Evolutionary conservation across 2,113 vertebrate species (phyloP), one percentile per base, ranked within the genome.

Genomic region (Theristicus caerulescens): DNA sequence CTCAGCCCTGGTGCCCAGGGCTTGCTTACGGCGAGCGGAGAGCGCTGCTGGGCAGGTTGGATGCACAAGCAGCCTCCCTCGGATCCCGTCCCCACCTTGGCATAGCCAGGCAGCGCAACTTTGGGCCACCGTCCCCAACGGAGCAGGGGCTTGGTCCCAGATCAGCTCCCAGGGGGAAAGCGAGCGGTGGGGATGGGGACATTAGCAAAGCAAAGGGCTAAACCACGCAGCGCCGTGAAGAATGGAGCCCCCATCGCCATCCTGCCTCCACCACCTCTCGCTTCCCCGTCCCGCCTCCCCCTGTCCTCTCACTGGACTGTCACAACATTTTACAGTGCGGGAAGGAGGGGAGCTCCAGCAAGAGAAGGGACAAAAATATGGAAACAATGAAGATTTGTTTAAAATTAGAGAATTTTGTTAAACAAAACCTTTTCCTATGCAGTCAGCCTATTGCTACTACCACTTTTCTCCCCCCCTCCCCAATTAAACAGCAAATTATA

Each of bases 401-500:
- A 3, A 94, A 88, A 91, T 71, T 34, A 90, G 78, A 76, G 15
- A 71, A 90, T 92, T 96, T 88, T 59, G n/a, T 91, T 85, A 84
- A 96, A 86, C 34, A 96, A 82, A 94, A 52, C 24, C 34, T 82
- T 88, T 93, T 82, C 67, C 84, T 65, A 72, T 16, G 61, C 73
- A 94, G 49, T 86, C 29, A n/a, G 19, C 9, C 73, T 93, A 61
- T 81, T 84, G 61, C 69, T 91, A 49, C 49, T 76, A 82, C 47
- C 34, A 46, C 22, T 70, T 71, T 64, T 67, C 69, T 83, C 32
- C 26, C 25, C 47, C 25, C 16, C 29, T 22, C 77, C 42, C 65
- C 96, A 96, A 92, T 97, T 97, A 97, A 98, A 96, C 40, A 95
- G 95, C 72, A 96, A 97, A 97, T 98, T 98, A 97, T 82, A 94